These are phyloP conservation scores for Aphrophora alni DNA, from an alignment of 2,888 invertebrate species.

Conservation along the genomic window DNA sequence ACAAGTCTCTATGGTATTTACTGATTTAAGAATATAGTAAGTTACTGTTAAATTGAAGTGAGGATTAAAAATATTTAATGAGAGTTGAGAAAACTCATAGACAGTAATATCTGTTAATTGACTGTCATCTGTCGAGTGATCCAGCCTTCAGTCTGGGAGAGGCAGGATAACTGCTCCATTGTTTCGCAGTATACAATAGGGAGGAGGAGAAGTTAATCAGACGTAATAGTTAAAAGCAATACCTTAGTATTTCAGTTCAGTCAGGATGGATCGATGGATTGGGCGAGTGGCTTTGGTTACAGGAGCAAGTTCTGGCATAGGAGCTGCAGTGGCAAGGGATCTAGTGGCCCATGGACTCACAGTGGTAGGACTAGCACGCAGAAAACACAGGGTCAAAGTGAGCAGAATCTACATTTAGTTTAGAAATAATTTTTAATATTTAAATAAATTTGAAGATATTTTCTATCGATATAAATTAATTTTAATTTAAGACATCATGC, in stretches of 20 bases:
- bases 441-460: constrained; percentile 45
- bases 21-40: too few relatives aligned
- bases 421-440: too few relatives aligned
- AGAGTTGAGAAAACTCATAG: too few relatives aligned
- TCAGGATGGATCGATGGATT: constrained; percentile 50
- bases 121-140: not conserved
- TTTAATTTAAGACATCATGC: too few relatives aligned
- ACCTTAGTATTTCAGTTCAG: not conserved
- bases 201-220: not conserved
- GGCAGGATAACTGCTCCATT: constrained; percentile 10
- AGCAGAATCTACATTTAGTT: too few relatives aligned
- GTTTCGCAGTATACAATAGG: not conserved
- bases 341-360: constrained; percentile 60
- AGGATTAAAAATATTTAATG: too few relatives aligned
- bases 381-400: constrained; percentile 59
- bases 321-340: constrained; percentile 56
- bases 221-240: not conserved
- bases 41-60: too few relatives aligned
- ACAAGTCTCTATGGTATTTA: too few relatives aligned
- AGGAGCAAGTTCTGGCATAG: constrained; percentile 60
- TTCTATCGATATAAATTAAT: not conserved
- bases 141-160: constrained; percentile 4
- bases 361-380: constrained; percentile 63
- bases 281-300: constrained; percentile 56
- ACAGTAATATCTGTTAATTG: not conserved